These are phyloP conservation scores for Lasioglossum leucozonium DNA, from an alignment of 2,888 invertebrate species.

Conservation along the genomic window DNA sequence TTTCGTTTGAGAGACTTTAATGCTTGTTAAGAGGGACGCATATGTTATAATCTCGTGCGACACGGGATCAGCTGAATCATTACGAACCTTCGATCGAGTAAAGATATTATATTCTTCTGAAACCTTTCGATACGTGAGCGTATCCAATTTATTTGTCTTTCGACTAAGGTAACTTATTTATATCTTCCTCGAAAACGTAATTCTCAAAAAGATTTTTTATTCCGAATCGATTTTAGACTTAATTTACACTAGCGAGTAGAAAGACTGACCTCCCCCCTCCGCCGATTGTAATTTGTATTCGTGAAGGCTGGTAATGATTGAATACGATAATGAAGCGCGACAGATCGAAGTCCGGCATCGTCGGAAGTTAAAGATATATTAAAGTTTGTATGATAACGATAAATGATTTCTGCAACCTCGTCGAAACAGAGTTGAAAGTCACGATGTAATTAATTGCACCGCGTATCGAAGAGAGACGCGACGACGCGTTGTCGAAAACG, in stretches of 20 bases:
- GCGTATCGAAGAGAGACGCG: constrained; percentile 38
- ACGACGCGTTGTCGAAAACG: constrained; percentile 22
- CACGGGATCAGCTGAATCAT: constrained; percentile 33
- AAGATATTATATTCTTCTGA: not conserved
- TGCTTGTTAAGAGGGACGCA: constrained; percentile 40
- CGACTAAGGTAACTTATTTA: not conserved
- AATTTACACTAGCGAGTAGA: constrained; percentile 28
- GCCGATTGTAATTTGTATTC: constrained; percentile 12
- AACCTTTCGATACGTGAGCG: no score
- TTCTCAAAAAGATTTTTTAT: not conserved
- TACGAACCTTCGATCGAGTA: constrained; percentile 47
- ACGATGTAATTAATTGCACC: constrained; percentile 72
- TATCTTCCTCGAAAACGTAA: not conserved
- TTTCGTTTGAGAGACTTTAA: constrained; percentile 53
- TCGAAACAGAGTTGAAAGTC: constrained; percentile 83
- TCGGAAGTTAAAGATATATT: constrained; percentile 25
- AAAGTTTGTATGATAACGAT: constrained; percentile 45
- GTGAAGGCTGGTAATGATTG: constrained; percentile 53
- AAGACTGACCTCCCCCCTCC: constrained; percentile 44
- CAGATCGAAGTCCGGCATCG: constrained; percentile 17
- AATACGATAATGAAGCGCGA: constrained; percentile 7
- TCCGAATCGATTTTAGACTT: not conserved
- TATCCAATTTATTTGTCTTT: not conserved
- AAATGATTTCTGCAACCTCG: constrained; percentile 75
- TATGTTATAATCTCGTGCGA: not conserved